Conservation (phyloP, 2,797 vertebrate species). For the Cirrhinus mrigala region DNA sequence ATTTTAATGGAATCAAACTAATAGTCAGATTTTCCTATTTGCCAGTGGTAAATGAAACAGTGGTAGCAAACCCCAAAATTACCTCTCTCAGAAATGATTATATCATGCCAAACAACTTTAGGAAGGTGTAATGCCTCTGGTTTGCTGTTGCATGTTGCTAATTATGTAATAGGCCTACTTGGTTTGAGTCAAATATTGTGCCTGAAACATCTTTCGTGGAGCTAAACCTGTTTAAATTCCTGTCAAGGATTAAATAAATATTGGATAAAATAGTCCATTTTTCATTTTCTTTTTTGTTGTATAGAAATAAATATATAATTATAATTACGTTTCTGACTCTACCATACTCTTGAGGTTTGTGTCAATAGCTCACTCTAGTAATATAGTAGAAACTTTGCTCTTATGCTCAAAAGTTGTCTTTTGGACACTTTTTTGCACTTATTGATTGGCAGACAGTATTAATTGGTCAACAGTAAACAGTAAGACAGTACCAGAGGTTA, state of each 20-base stretch:
- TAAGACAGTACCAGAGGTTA: conserved; percentile 15
- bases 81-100: not conserved
- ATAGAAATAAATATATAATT: not conserved
- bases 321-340: not conserved
- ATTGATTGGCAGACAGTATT: conserved; percentile 15
- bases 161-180: not conserved
- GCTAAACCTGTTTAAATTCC: not conserved
- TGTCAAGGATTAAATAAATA: not conserved
- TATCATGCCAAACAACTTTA: conserved; percentile 16
- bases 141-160: not conserved
- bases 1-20: not conserved
- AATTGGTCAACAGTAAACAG: conserved; percentile 10
- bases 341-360: not conserved
- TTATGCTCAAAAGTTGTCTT: not conserved
- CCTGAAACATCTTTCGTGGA: not conserved
- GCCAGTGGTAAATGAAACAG: not conserved
- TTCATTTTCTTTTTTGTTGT: not conserved
- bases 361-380: not conserved
- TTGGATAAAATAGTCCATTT: not conserved
- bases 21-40: not conserved
- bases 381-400: not conserved
- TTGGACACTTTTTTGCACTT: not conserved
- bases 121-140: not conserved
- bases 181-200: not conserved
- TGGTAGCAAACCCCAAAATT: not conserved